Evolutionary conservation across 2,888 invertebrate genomes (phyloP), one percentile per base, ranked within the genome.

Genomic region (Trypoxylon attenuatum): DNA sequence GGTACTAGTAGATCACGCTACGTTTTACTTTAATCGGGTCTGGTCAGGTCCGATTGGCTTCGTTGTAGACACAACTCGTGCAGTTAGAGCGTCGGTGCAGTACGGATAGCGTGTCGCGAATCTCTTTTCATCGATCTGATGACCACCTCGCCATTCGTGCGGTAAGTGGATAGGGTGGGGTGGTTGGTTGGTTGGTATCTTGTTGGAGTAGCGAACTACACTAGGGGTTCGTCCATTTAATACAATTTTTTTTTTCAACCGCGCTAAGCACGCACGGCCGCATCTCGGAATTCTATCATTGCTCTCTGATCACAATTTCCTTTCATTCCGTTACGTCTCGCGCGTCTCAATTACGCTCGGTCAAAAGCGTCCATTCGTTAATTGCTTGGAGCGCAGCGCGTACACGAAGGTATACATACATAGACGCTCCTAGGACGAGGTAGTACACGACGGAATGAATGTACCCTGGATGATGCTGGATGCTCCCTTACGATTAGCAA

Each of bases 91-190:
- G 54, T 70, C 46, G 60, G 59, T 69, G 64, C 54, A 71, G 58
- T 54, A 41, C 59, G 25, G 73, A 71, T 79, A 72, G 80, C 82
- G 82, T 83, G 81, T 78, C 80, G 78, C 78, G 78, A 82, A 82
- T 83, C 81, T 82, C 80, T 80, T 78, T 80, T 83, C 83, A 84
- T 84, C 83, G 81, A 84, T 84, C 81, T 83, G 79, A 82, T 82
- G 82, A 82, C 80, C 82, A 67, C 71, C 78, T 72, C 71, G 70
- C 69, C 76, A 74, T 74, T 78, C 72, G 69, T 62, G 65, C 59
- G 70, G 72, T 78, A 80, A 80, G 76, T 76, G 73, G 79, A 78
- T 76, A 73, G 80, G 52, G 50, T 27, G 55, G 53, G 39, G 29
- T 52, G 56, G 57, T 56, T 16, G 54, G 23, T 59, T 13, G 33